Conservation (phyloP, 2,888 invertebrate genomes). For the Melinaea menophilus region DNA sequence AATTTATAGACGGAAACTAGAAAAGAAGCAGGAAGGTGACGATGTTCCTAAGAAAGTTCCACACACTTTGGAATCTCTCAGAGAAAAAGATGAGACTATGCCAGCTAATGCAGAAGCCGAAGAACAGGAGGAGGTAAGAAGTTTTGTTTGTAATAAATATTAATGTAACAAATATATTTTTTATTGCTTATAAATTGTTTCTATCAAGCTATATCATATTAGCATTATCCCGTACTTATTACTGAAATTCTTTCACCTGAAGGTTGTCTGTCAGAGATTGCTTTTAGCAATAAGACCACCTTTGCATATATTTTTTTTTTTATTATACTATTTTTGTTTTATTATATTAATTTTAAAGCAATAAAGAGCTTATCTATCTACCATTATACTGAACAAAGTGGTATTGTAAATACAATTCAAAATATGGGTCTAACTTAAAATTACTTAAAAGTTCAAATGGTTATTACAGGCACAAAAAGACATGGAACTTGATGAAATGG, state of each 20-base stretch:
- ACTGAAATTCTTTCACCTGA: no score
- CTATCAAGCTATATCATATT: no score
- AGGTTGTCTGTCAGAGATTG: no score
- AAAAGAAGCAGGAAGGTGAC: slow-evolving; percentile 71
- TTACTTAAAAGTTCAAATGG: not conserved
- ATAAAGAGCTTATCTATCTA: no score
- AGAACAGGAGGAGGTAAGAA: slow-evolving; percentile 83
- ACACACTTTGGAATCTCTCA: slow-evolving; percentile 94
- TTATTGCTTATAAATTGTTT: no score
- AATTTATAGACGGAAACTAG: slow-evolving; percentile 59
- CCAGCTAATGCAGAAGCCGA: slow-evolving; percentile 85
- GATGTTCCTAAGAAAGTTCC: slow-evolving; percentile 79
- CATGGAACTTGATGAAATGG: slow-evolving; percentile 90
- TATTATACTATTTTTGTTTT: no score
- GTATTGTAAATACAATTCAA: not conserved
- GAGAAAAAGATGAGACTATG: slow-evolving; percentile 95
- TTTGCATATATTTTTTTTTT: no score
- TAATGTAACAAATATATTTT: no score
- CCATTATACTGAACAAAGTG: no score
- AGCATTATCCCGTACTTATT: no score
- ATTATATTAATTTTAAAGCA: no score
- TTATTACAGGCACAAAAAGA: slow-evolving; percentile 79
- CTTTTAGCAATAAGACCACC: no score
- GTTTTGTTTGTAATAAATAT: not conserved
- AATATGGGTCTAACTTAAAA: not conserved